Evolutionary conservation across 2,888 invertebrate genomes (phyloP).

Genomic region (Eristalinus sepulchralis): DNA sequence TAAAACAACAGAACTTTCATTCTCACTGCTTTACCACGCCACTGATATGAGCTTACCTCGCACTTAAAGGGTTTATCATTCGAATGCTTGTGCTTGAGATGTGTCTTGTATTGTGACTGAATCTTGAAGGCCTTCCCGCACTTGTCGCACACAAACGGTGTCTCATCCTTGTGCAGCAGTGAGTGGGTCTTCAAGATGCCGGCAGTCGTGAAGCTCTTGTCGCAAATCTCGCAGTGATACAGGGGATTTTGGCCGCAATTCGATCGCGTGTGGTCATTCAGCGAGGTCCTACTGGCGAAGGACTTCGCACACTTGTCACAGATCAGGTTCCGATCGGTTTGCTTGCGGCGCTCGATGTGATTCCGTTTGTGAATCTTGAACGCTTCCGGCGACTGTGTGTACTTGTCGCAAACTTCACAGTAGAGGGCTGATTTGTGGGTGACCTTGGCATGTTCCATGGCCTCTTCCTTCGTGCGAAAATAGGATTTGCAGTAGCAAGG

Average conservation of each 20-base stretch:
- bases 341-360: slow-evolving; percentile 73
- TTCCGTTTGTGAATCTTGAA: slow-evolving; percentile 80
- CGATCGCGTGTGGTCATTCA: slow-evolving; percentile 81
- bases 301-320: slow-evolving; percentile 80
- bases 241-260: slow-evolving; percentile 80
- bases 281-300: slow-evolving; percentile 79
- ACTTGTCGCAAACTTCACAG: slow-evolving; percentile 81
- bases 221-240: slow-evolving; percentile 79
- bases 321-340: slow-evolving; percentile 77
- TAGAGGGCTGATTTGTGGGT: slow-evolving; percentile 80
- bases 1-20: slow-evolving; percentile 62
- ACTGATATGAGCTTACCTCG: slow-evolving; percentile 75
- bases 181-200: slow-evolving; percentile 81
- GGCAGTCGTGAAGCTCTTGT: slow-evolving; percentile 80
- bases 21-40: no score
- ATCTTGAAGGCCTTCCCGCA: slow-evolving; percentile 79
- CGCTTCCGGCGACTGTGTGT: slow-evolving; percentile 80
- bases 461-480: slow-evolving; percentile 80
- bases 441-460: slow-evolving; percentile 79
- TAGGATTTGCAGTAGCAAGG: slow-evolving; percentile 80
- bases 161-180: slow-evolving; percentile 80
- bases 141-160: slow-evolving; percentile 78
- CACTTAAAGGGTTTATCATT: slow-evolving; percentile 82
- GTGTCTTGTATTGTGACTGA: slow-evolving; percentile 79
- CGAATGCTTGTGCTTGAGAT: slow-evolving; percentile 80